Evolutionary conservation across 1,140 invertebrate species (phyloP), one percentile per base, ranked within the genome.

Genomic region (Drosophila melanogaster): DNA sequence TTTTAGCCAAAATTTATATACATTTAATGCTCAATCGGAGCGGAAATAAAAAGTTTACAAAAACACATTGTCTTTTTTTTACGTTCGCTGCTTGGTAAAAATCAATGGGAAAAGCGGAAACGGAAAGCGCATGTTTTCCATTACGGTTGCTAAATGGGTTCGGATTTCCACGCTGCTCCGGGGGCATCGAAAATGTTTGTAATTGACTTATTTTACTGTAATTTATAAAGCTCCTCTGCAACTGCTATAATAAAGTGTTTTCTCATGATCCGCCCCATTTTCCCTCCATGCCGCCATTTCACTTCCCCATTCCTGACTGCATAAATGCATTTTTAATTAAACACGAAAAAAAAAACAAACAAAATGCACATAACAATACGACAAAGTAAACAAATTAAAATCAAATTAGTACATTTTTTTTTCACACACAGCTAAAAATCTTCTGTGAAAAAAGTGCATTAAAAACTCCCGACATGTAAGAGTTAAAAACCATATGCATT

Each of bases 21-120:
- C 64, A 80, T 80, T 85, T 74, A 86, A 77, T 74, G 77, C 81
- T 86, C 81, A 86, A 86, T 86, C 81, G 73, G 65, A 81, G 77
- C 81, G 81, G 81, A 86, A 81, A 77, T 81, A 71, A 80, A 81
- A 86, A 86, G 55, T 74, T 74, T 55, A 24, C 49, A 49, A 58
- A 70, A 70, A 69, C 6, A 6, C 62, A 50, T 38, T 55, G 24
- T 65, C n/a, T n/a, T n/a, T 57, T 53, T 47, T 51, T 77, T 19
- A 14, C 24, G 47, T 46, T 72, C 14, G 14, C 19, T 62, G 73
- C 46, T 76, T 70, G 60, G 60, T 57, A 57, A 80, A 81, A 81
- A 77, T 80, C 55, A 71, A 71, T 76, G 72, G 56, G 24, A 40
- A 81, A 77, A 74, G 44, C 77, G 81, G 81, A 85, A 85, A 86